Base-by-base conservation (phyloP, 2,113 vertebrate species). In the Hippolais icterina region DNA sequence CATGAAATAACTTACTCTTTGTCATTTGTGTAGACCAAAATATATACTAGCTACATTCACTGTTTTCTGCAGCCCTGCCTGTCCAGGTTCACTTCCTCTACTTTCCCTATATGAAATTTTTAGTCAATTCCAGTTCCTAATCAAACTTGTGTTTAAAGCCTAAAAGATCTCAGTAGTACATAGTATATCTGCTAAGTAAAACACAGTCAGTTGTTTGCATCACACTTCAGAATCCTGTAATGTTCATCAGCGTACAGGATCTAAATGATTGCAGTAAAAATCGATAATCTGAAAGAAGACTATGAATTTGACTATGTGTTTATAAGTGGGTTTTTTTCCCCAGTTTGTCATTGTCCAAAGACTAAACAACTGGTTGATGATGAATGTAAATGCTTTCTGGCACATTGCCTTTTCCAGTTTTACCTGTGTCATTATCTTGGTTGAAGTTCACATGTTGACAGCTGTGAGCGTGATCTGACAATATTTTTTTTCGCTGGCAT, bases 281-380 rank as follows among this genome's bases (percentile, higher is more conserved):
- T 10, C 8, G 6, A 5, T 52, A 44, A 61, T 82, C 60, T 66
- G 37, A 59, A 81, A 61, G n/a, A 65, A 52, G 28, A 9, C 3
- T 39, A 0, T 66, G 33, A 75, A 42, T 63, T 61, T 37, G 31
- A 44, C 23, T 4, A 1, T 63, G n/a, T 42, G 10, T 41, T 92
- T 66, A 4, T 35, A 22, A 71, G 35, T 57, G 24, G 0, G 0
- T 1, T 9, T 37, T 29, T 33, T 61, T 23, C 2, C 0, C 2
- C 0, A 2, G 14, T 79, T 64, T 85, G 0, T 70, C 18, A 4
- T 50, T 75, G 29, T 66, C 44, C 29, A 76, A 33, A 61, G 28
- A 41, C 17, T 61, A 49, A 28, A 27, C 14, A 60, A 24, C 21
- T 83, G 16, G 4, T 63, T 42, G 35, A 29, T 50, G 74, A 33